Base-by-base conservation (phyloP, 2,888 invertebrate species). In the Bugulina stolonifera region DNA sequence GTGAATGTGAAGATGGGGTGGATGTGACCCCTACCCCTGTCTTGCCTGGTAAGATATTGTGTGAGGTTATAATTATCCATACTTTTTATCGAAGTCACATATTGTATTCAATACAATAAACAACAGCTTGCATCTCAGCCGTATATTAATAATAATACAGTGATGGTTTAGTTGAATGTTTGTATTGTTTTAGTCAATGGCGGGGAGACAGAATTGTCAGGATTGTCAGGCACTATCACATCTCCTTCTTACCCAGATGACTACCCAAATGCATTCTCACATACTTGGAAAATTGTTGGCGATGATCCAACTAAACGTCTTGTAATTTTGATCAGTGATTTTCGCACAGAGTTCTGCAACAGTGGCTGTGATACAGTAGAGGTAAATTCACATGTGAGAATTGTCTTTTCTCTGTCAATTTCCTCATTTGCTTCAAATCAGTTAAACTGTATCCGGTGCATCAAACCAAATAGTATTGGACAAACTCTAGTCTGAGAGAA, bases 341-440 rank as follows among this genome's bases (percentile, higher is more conserved):
- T 64, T 34, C 14, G 32, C 27, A 64, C 64, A 32, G 64, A 64
- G 32, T n/a, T n/a, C n/a, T n/a, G n/a, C n/a, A n/a, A n/a, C n/a
- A 5, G 27, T 14, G 25, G 64, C n/a, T 64, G 64, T 64, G 64
- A 64, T 64, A 64, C 2, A 64, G 64, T 64, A 3, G 32, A 29
- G 27, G 64, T 64, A 64, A 22, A 32, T 64, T 55, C 5, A n/a
- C 3, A 25, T 52, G n/a, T n/a, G n/a, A n/a, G n/a, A n/a, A n/a
- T n/a, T n/a, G n/a, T n/a, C n/a, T n/a, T n/a, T n/a, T n/a, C n/a
- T n/a, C n/a, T n/a, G n/a, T n/a, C n/a, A n/a, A n/a, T n/a, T n/a
- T n/a, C n/a, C n/a, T n/a, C n/a, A n/a, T n/a, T n/a, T n/a, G n/a
- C n/a, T n/a, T n/a, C n/a, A n/a, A n/a, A n/a, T n/a, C n/a, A n/a